phyloP scores from a whole-genome alignment of 1,140 invertebrate species.

The Tribolium castaneum region DNA sequence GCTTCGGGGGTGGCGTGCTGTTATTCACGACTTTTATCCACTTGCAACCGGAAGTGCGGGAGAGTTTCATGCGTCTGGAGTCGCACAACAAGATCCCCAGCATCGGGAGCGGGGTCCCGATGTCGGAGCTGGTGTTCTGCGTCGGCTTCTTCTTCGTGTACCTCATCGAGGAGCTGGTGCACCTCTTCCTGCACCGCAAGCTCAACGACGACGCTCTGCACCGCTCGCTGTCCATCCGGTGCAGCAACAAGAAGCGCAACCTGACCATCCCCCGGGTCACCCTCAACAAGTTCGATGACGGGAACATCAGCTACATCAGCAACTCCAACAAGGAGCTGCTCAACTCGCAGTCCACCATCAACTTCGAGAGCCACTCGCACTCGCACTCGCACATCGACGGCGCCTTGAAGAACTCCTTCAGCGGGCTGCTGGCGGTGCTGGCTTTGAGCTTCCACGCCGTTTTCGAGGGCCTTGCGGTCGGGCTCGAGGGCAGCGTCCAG shows the following conservation, averaged over 20 bases:
- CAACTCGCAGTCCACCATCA: conserved; percentile 54
- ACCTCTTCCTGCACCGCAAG: conserved; percentile 68
- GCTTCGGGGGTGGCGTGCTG: conserved; percentile 85
- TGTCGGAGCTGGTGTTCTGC: conserved; percentile 77
- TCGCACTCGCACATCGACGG: conserved; percentile 54
- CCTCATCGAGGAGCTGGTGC: conserved; percentile 77
- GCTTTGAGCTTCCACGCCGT: conserved; percentile 85
- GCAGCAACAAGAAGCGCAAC: conserved; percentile 61
- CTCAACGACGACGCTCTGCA: conserved; percentile 68
- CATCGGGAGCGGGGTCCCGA: conserved; percentile 64
- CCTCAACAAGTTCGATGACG: conserved; percentile 59
- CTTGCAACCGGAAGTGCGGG: conserved; percentile 80
- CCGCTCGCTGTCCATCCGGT: conserved; percentile 68
- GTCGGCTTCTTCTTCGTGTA: conserved; percentile 81
- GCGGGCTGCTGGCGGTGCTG: conserved; percentile 75
- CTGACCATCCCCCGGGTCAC: conserved; percentile 60
- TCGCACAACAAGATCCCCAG: conserved; percentile 63
- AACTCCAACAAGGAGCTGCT: conserved; percentile 58
- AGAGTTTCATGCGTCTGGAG: conserved; percentile 65
- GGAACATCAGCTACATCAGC: conserved; percentile 56
- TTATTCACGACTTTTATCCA: conserved; percentile 82
- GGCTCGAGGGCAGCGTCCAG: conserved; percentile 73
- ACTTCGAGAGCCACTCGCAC: conserved; percentile 42
- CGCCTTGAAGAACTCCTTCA: conserved; percentile 64
- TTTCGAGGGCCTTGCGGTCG: conserved; percentile 85